Evolutionary conservation across 2,888 invertebrate genomes (phyloP).

Genomic region (Thymelicus acteon): DNA sequence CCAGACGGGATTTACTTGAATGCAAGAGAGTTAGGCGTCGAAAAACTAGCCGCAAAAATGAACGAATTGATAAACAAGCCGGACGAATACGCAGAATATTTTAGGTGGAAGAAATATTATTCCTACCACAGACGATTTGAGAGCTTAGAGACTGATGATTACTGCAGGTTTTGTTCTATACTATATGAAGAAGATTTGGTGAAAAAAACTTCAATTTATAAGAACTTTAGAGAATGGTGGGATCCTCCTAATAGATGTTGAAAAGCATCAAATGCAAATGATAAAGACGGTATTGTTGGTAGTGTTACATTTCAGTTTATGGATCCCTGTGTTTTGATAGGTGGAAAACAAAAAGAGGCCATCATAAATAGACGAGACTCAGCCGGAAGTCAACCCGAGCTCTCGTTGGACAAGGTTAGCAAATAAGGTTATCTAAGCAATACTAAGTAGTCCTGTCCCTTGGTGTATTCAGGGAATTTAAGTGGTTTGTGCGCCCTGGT

Average conservation of each 20-base stretch:
- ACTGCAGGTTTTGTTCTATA: slow-evolving; percentile 67
- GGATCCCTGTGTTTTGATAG: not conserved
- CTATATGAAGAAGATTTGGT: slow-evolving; percentile 60
- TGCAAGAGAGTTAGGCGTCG: slow-evolving; percentile 55
- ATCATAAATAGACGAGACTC: too few species aligned
- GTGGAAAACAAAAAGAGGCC: not conserved
- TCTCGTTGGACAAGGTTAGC: too few species aligned
- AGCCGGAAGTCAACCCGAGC: too few species aligned
- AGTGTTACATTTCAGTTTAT: too few species aligned
- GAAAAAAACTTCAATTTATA: slow-evolving; percentile 52
- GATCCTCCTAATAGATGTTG: slow-evolving; percentile 50
- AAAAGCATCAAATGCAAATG: not conserved
- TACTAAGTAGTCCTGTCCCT: too few species aligned
- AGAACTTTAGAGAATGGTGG: slow-evolving; percentile 68
- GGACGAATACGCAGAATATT: slow-evolving; percentile 62
- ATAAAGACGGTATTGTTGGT: too few species aligned
- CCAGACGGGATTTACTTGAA: slow-evolving; percentile 71
- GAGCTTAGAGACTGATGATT: slow-evolving; percentile 63
- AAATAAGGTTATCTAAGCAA: too few species aligned
- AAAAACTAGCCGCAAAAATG: slow-evolving; percentile 61
- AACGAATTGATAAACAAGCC: slow-evolving; percentile 59
- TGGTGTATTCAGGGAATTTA: too few species aligned
- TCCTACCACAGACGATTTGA: slow-evolving; percentile 57
- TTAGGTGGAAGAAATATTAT: slow-evolving; percentile 72
- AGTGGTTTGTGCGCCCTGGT: too few species aligned